Conservation (phyloP, 1,140 invertebrate genomes). For the Notospermus geniculatus region DNA sequence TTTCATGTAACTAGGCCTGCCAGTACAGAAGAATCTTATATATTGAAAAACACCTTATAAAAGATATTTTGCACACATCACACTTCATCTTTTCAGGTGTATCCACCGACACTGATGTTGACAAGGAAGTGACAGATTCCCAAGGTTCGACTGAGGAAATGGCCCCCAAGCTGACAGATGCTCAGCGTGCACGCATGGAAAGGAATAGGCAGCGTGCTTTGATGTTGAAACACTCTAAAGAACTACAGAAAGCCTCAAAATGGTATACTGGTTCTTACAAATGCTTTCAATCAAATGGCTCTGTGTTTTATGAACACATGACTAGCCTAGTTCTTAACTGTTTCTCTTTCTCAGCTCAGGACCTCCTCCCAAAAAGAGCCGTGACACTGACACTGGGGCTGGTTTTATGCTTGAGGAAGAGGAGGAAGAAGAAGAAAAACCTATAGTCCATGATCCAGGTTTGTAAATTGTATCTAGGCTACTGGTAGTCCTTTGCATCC, state of each 20-base stretch:
- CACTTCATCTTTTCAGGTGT: too few species aligned
- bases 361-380: constrained; percentile 29
- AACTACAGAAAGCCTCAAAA: constrained; percentile 54
- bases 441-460: constrained; percentile 34
- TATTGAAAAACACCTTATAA: too few species aligned
- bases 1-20: too few species aligned
- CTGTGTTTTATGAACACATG: too few species aligned
- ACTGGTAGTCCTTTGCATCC: neutral
- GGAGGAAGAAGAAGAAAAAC: constrained; percentile 56
- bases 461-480: neutral
- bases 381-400: constrained; percentile 78
- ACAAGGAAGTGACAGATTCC: too few species aligned
- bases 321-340: too few species aligned
- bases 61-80: too few species aligned
- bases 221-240: constrained; percentile 67
- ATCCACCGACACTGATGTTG: too few species aligned
- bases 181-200: constrained; percentile 66
- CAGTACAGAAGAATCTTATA: too few species aligned
- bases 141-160: neutral
- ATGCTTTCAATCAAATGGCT: too few species aligned
- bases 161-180: constrained; percentile 26
- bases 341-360: constrained; percentile 10
- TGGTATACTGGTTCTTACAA: too few species aligned
- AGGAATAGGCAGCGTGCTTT: constrained; percentile 73
- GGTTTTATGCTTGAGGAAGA: constrained; percentile 79